Evolutionary conservation across 2,113 vertebrate genomes (phyloP).

Genomic region (Mugil cephalus): DNA sequence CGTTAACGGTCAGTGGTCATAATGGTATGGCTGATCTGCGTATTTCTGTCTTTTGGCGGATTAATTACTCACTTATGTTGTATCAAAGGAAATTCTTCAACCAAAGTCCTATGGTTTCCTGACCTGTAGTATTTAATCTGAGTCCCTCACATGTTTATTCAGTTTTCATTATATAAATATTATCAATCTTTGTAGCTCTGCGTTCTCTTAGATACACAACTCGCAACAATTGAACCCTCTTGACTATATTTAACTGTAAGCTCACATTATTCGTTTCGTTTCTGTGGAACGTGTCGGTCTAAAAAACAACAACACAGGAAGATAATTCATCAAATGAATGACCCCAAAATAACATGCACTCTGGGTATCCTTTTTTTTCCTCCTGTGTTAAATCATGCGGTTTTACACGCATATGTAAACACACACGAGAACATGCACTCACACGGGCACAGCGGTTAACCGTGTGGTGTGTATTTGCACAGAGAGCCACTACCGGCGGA

Average conservation of each 20-base stretch:
- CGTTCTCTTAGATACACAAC: not conserved
- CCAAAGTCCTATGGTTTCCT: not conserved
- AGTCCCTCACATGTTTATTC: slow-evolving; percentile 34
- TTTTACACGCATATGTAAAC: slow-evolving; percentile 49
- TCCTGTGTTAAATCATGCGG: slow-evolving; percentile 40
- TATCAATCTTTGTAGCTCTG: slow-evolving; percentile 22
- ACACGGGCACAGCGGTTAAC: slow-evolving; percentile 49
- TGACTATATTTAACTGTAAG: slow-evolving; percentile 4
- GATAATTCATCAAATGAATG: slow-evolving; percentile 35
- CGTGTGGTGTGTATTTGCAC: slow-evolving; percentile 62
- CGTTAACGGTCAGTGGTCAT: no score
- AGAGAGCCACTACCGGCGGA: slow-evolving; percentile 28
- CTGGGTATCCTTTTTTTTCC: slow-evolving; percentile 10
- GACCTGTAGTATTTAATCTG: slow-evolving; percentile 22
- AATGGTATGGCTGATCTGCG: no score
- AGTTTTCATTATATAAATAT: slow-evolving; percentile 31
- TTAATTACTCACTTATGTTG: not conserved
- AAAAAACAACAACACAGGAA: not conserved
- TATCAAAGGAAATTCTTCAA: slow-evolving; percentile 9
- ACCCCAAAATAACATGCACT: slow-evolving; percentile 29
- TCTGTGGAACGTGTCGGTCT: slow-evolving; percentile 8
- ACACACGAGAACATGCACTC: slow-evolving; percentile 34
- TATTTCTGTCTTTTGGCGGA: not conserved
- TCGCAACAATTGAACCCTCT: not conserved
- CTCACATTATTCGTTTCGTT: slow-evolving; percentile 14